Base-by-base conservation (phyloP, 2,888 invertebrate genomes). In the Asteroscopus sphinx region DNA sequence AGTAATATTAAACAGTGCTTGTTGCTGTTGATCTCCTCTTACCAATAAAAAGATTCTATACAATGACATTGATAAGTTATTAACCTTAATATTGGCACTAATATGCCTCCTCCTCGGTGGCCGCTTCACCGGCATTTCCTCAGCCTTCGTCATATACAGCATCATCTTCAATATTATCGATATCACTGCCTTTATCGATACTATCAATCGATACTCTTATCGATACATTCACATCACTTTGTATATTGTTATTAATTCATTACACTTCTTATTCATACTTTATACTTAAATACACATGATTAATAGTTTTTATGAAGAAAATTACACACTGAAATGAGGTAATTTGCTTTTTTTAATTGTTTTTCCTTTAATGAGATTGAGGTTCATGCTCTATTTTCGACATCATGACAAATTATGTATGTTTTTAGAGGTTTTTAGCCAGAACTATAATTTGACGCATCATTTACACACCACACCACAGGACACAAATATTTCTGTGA, bases 41-140 rank as follows among this genome's bases (percentile, higher is more conserved):
- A n/a, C n/a, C n/a, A n/a, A n/a, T n/a, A n/a, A n/a, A n/a, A n/a
- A n/a, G n/a, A n/a, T n/a, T n/a, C n/a, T n/a, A n/a, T n/a, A n/a
- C n/a, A n/a, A n/a, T n/a, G n/a, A n/a, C n/a, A n/a, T n/a, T n/a
- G n/a, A n/a, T n/a, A n/a, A 21, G 21, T 21, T 35, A 73, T 79
- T 70, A 72, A 92, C 95, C 95, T 91, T 94, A 59, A 93, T 94
- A 76, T 86, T 93, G 70, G 89, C 92, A 87, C 90, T 92, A 54
- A 92, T 82, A 60, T 83, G 85, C 66, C 81, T 86, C 56, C 93
- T 89, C 78, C 93, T 81, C 12, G 93, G 93, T 5, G 92, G 90
- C 6, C 91, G 77, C 44, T 91, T 90, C 45, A 91, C 88, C 5
- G 87, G 82, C 60, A 91, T 85, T 33, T 93, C 93, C 62, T 88